Conservation (phyloP, 1,140 invertebrate genomes). For the Bilobella aurantiaca region DNA sequence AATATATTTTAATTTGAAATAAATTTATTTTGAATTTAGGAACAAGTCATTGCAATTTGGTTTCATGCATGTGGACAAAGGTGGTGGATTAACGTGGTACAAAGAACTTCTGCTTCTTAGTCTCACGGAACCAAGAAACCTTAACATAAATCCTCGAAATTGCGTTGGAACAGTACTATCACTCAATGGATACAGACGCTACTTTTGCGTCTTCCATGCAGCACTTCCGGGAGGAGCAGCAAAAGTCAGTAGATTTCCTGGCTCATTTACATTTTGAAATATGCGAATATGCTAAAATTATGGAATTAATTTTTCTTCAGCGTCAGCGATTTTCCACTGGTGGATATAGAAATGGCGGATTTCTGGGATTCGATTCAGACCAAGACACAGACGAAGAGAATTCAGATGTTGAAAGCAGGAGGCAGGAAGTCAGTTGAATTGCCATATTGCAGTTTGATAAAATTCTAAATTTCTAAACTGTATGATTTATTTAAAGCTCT, state of each 20-base stretch:
- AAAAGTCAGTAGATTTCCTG: constrained; percentile 10
- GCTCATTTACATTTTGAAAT: not conserved
- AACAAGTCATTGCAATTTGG: constrained; percentile 88
- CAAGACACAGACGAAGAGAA: constrained; percentile 51
- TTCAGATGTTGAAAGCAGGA: constrained; percentile 50
- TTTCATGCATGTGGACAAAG: constrained; percentile 78
- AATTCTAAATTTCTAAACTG: not conserved
- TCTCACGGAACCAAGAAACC: constrained; percentile 62
- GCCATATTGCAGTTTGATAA: not conserved
- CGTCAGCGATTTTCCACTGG: constrained; percentile 11
- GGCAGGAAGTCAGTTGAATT: constrained; percentile 5
- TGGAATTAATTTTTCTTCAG: not conserved
- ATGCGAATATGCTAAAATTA: not conserved
- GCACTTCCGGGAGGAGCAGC: constrained; percentile 61
- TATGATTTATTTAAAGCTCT: not conserved
- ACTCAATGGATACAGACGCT: constrained; percentile 88
- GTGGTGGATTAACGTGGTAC: constrained; percentile 78
- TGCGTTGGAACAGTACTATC: constrained; percentile 94
- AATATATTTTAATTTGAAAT: no score
- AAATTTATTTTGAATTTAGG: constrained; percentile 49
- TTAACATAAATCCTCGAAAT: constrained; percentile 90
- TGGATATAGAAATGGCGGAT: constrained; percentile 48
- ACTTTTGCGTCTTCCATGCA: constrained; percentile 97
- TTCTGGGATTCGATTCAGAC: constrained; percentile 59
- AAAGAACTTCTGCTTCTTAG: constrained; percentile 73